phyloP scores from a whole-genome alignment of 1,140 invertebrate genomes.

The Lepidurus packardi region DNA sequence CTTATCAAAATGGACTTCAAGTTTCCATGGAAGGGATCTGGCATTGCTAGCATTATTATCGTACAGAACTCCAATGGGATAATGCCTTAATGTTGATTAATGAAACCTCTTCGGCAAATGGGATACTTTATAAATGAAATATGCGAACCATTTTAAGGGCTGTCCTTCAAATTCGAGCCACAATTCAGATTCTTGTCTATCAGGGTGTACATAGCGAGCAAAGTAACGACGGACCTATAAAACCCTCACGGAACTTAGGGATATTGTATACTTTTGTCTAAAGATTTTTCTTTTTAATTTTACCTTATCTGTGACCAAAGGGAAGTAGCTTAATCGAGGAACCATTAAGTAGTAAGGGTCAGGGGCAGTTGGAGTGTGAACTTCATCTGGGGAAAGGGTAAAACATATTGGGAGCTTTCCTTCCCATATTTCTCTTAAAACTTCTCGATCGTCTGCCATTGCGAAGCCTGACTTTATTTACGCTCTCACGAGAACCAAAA shows the following conservation, averaged over 20 bases:
- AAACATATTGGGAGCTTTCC: constrained; percentile 89
- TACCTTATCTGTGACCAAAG: constrained; percentile 91
- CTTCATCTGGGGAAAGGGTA: constrained; percentile 77
- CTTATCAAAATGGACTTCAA: constrained; percentile 92
- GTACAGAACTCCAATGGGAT: constrained; percentile 90
- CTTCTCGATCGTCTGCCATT: constrained; percentile 88
- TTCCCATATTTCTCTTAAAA: constrained; percentile 90
- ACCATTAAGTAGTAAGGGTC: constrained; percentile 93
- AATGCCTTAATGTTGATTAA: constrained; percentile 59
- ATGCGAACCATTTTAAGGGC: constrained; percentile 73
- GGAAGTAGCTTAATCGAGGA: constrained; percentile 90
- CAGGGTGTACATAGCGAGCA: constrained; percentile 68
- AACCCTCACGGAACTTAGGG: constrained; percentile 27
- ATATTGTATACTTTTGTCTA: constrained; percentile 20
- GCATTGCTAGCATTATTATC: constrained; percentile 69
- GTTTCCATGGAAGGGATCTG: constrained; percentile 77
- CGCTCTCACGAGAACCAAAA: too few relatives aligned
- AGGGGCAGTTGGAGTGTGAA: constrained; percentile 75
- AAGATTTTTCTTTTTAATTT: constrained; percentile 36
- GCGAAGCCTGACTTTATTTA: too few relatives aligned
- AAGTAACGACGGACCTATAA: constrained; percentile 83
- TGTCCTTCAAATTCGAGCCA: constrained; percentile 92
- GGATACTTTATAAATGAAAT: constrained; percentile 32
- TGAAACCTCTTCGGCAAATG: not conserved
- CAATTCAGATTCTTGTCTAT: constrained; percentile 79